Conservation (phyloP, 2,888 invertebrate genomes). For the Leptopterna dolabrata region DNA sequence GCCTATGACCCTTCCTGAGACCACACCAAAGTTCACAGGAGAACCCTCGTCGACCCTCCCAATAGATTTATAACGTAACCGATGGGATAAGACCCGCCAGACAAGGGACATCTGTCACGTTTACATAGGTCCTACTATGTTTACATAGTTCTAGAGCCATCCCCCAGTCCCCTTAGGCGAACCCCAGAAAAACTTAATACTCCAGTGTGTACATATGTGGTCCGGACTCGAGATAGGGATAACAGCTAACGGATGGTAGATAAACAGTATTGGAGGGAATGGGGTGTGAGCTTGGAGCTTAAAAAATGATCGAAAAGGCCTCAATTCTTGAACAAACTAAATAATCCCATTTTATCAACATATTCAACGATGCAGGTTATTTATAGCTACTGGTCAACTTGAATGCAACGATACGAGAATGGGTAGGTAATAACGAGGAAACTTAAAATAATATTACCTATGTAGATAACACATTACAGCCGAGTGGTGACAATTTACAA, state of each 20-base stretch:
- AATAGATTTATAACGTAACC: constrained; percentile 27
- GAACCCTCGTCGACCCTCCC: background rate
- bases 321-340: background rate
- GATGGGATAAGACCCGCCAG: constrained; percentile 41
- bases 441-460: no score
- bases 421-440: no score
- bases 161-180: background rate
- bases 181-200: constrained; percentile 52
- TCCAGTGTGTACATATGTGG: constrained; percentile 47
- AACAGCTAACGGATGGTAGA: constrained; percentile 42
- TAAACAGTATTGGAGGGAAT: constrained; percentile 18
- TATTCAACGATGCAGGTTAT: no score
- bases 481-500: no score
- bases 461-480: no score
- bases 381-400: no score
- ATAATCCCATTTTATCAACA: background rate
- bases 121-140: constrained; percentile 52
- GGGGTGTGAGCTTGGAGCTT: background rate
- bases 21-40: background rate
- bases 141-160: constrained; percentile 46
- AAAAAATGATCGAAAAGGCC: background rate
- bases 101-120: constrained; percentile 52
- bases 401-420: no score
- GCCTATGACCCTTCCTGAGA: background rate
- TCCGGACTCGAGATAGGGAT: constrained; percentile 41